A percentile compares a stretch with the other conserved stretches of the same genome.
phyloP scores from a whole-genome alignment of 2,113 vertebrate genomes.

The Scolopax mira region DNA sequence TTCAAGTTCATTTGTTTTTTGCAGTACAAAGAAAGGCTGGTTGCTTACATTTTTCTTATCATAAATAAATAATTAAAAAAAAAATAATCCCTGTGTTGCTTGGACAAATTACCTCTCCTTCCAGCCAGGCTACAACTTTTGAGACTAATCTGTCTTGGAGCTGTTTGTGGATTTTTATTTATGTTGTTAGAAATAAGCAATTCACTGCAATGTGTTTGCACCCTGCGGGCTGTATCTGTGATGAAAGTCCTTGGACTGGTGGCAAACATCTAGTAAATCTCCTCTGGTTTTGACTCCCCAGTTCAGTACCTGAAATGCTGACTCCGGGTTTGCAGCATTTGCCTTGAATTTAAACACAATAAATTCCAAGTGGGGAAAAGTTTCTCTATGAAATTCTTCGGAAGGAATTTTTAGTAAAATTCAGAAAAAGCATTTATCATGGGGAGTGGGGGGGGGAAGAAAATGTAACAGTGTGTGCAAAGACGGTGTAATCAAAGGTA shows the following conservation, averaged over 20 bases:
- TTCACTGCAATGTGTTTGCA: not conserved
- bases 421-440: not conserved
- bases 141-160: not conserved
- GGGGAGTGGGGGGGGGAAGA: not conserved
- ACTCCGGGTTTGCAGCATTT: not conserved
- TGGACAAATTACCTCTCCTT: slow-evolving; percentile 6
- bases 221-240: not conserved
- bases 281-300: not conserved
- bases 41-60: not conserved
- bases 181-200: not conserved
- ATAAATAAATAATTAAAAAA: not conserved
- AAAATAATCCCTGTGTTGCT: not conserved
- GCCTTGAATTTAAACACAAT: not conserved
- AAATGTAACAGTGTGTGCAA: not conserved
- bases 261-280: not conserved
- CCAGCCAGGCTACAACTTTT: not conserved
- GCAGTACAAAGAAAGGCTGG: not conserved
- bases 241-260: not conserved
- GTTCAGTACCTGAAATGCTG: not conserved
- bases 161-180: not conserved
- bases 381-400: not conserved
- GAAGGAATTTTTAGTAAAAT: not conserved
- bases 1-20: not conserved
- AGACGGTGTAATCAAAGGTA: accelerated
- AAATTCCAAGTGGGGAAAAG: not conserved